A percentile compares a stretch with the other conserved stretches of the same genome.
Evolutionary conservation across 2,797 vertebrate species (phyloP).

Genomic region (Perodicticus potto): DNA sequence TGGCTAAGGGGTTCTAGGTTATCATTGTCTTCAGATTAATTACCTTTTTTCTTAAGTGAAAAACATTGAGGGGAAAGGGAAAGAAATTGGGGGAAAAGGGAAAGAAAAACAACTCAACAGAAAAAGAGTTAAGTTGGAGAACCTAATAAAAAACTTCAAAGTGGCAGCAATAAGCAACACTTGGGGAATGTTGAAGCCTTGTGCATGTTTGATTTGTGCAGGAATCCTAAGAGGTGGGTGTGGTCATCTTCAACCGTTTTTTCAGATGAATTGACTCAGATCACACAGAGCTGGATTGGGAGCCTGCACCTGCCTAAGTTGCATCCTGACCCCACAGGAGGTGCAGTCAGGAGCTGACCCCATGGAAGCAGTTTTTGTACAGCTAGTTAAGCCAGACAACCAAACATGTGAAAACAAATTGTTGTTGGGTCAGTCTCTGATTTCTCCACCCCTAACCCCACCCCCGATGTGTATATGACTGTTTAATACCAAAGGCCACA

Average conservation of each 20-base stretch:
- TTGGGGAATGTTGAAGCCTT: not conserved
- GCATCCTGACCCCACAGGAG: no score
- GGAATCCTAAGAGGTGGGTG: not conserved
- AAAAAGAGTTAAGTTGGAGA: not conserved
- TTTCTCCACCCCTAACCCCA: no score
- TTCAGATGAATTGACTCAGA: not conserved
- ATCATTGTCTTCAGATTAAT: slow-evolving; percentile 55
- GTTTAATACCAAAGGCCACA: not conserved
- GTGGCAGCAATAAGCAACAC: not conserved
- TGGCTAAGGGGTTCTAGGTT: not conserved
- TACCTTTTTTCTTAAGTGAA: not conserved
- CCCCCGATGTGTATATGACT: no score
- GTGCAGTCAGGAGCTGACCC: no score
- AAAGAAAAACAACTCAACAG: slow-evolving; percentile 41
- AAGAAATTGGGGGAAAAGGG: slow-evolving; percentile 10
- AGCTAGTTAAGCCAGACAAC: no score
- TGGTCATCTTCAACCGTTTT: not conserved
- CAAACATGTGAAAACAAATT: no score
- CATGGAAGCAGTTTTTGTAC: no score
- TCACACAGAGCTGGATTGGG: not conserved
- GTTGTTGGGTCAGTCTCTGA: no score
- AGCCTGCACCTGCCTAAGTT: not conserved
- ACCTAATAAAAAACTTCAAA: slow-evolving; percentile 10
- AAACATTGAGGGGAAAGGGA: not conserved
- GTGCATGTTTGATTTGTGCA: not conserved